A percentile compares a stretch with the other conserved stretches of the same genome.
Evolutionary conservation across 2,113 vertebrate species (phyloP).

Genomic region (Coptodon bakossiorum): DNA sequence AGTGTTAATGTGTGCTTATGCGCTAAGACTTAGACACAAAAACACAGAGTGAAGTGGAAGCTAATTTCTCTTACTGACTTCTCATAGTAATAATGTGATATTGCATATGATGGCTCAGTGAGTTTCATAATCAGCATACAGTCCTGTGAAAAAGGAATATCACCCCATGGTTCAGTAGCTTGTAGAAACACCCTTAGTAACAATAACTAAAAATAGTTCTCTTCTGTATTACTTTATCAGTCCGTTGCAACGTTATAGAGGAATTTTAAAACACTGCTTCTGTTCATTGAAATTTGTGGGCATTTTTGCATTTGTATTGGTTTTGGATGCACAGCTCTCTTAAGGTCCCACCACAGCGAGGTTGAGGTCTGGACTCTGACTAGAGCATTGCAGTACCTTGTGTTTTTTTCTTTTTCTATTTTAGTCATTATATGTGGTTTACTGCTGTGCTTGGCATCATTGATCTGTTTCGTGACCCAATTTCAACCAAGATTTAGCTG

Average conservation of each 20-base stretch:
- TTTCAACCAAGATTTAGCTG: background rate
- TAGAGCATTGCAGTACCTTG: background rate
- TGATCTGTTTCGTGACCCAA: background rate
- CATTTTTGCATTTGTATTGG: background rate
- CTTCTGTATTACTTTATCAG: background rate
- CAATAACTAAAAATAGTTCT: background rate
- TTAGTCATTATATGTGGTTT: background rate
- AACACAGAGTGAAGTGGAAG: background rate
- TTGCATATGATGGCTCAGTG: background rate
- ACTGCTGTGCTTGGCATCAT: background rate
- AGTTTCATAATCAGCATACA: background rate
- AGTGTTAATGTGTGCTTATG: background rate
- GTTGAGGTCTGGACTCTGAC: background rate
- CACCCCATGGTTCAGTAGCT: background rate
- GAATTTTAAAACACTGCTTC: background rate
- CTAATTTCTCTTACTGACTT: background rate
- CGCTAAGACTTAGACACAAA: background rate
- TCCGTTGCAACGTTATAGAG: background rate
- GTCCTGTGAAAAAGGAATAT: background rate
- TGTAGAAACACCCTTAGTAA: background rate
- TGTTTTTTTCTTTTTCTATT: background rate
- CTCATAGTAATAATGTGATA: background rate
- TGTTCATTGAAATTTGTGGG: background rate
- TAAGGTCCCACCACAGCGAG: background rate
- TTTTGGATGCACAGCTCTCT: background rate